Evolutionary conservation across 2,888 invertebrate genomes (phyloP).

Genomic region (Dasysyrphus tricinctus): DNA sequence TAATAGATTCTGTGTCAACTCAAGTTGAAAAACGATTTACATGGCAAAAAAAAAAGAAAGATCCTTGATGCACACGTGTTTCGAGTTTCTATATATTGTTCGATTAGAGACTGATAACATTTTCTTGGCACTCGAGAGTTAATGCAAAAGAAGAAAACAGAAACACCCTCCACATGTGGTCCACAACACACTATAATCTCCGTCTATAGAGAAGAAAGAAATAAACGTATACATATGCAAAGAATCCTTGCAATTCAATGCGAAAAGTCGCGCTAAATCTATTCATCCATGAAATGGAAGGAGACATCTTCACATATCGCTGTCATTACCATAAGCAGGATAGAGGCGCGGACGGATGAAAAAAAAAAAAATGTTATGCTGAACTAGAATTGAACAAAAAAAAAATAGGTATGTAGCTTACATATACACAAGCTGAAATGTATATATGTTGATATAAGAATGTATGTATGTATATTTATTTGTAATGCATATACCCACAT

Average conservation of each 20-base stretch:
- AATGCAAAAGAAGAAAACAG: constrained; percentile 6
- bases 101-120: constrained; percentile 32
- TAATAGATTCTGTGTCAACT: not conserved
- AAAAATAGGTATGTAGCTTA: not conserved
- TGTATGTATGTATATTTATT: not conserved
- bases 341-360: constrained; percentile 10
- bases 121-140: constrained; percentile 35
- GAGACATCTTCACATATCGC: constrained; percentile 48
- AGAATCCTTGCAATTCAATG: constrained; percentile 28
- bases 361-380: constrained; percentile 18
- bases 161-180: constrained; percentile 31
- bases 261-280: constrained; percentile 56
- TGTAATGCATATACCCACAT: constrained; percentile 50
- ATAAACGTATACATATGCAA: not conserved
- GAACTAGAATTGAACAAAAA: constrained; percentile 14
- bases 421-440: not conserved
- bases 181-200: not conserved
- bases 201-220: too few species aligned
- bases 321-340: constrained; percentile 65
- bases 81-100: constrained; percentile 14
- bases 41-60: constrained; percentile 1
- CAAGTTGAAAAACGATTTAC: not conserved
- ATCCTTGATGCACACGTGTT: constrained; percentile 37
- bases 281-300: constrained; percentile 47
- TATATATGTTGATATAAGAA: not conserved